Conservation (phyloP, 2,888 invertebrate genomes). For the Tachina grossa region DNA sequence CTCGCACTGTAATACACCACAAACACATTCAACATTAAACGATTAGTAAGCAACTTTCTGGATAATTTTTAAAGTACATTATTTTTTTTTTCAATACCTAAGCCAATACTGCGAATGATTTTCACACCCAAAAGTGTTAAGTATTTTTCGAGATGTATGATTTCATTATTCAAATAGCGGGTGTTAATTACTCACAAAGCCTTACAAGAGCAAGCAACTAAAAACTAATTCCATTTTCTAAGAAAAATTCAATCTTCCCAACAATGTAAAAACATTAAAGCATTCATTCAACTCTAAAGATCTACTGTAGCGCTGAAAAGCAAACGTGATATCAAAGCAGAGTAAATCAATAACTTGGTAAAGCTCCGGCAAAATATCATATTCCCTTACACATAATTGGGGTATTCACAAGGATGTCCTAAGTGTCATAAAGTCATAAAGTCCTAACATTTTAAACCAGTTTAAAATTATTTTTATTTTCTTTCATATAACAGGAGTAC, state of each 20-base stretch:
- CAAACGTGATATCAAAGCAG: not conserved
- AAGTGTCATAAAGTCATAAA: too few relatives aligned
- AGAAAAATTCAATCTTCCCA: not conserved
- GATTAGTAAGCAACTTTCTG: too few relatives aligned
- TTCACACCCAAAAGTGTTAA: not conserved
- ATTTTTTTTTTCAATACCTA: too few relatives aligned
- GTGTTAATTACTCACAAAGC: constrained; percentile 34
- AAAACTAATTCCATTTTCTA: not conserved
- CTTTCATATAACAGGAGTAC: too few relatives aligned
- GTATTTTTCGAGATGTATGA: not conserved
- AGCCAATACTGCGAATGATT: too few relatives aligned
- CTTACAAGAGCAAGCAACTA: constrained; percentile 1
- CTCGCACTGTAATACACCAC: too few relatives aligned
- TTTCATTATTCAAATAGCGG: not conserved
- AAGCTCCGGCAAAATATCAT: not conserved
- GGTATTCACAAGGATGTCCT: too few relatives aligned
- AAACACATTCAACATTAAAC: too few relatives aligned
- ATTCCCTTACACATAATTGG: constrained; percentile 1
- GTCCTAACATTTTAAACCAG: too few relatives aligned
- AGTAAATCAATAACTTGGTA: not conserved
- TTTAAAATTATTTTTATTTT: too few relatives aligned
- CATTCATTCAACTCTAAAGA: not conserved
- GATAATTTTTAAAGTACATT: too few relatives aligned
- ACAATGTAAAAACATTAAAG: constrained; percentile 6
- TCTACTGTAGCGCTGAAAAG: not conserved